phyloP scores from a whole-genome alignment of 2,888 invertebrate species.

The Alloplasta piceator region DNA sequence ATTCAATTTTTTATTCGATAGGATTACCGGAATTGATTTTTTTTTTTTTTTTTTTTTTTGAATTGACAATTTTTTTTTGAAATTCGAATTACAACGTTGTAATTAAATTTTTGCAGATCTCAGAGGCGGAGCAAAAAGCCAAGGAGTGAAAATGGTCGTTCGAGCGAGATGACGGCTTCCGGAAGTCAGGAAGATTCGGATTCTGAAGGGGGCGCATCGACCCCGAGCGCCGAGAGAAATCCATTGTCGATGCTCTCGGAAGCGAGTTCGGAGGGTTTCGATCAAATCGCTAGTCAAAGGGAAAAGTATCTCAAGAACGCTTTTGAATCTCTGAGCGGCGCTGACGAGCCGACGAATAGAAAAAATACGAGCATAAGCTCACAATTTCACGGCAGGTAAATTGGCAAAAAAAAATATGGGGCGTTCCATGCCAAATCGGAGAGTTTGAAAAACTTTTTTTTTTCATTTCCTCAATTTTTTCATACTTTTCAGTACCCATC shows the following conservation, averaged over 20 bases:
- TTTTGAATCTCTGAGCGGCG: constrained; percentile 89
- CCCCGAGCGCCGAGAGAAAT: constrained; percentile 92
- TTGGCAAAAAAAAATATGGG: background rate
- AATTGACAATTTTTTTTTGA: too few species aligned
- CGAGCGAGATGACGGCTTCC: constrained; percentile 81
- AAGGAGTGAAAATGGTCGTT: constrained; percentile 77
- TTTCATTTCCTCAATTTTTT: too few species aligned
- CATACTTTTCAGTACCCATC: too few species aligned
- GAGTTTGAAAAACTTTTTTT: too few species aligned
- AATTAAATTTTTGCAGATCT: constrained; percentile 69
- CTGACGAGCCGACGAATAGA: constrained; percentile 83
- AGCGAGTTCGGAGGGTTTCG: constrained; percentile 89
- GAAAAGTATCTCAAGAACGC: constrained; percentile 88
- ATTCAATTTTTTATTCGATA: too few species aligned
- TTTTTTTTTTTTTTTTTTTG: too few species aligned
- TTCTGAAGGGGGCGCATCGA: constrained; percentile 87
- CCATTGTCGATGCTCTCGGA: constrained; percentile 88
- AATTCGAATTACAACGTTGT: background rate
- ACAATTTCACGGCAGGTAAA: constrained; percentile 82
- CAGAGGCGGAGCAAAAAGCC: constrained; percentile 79
- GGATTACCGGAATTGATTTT: too few species aligned
- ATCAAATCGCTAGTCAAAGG: constrained; percentile 85
- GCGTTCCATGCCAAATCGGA: too few species aligned
- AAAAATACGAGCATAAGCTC: constrained; percentile 82
- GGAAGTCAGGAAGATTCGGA: constrained; percentile 90